These are phyloP conservation scores for Eupeodes latifasciatus DNA, from an alignment of 2,888 invertebrate species.

Conservation along the genomic window DNA sequence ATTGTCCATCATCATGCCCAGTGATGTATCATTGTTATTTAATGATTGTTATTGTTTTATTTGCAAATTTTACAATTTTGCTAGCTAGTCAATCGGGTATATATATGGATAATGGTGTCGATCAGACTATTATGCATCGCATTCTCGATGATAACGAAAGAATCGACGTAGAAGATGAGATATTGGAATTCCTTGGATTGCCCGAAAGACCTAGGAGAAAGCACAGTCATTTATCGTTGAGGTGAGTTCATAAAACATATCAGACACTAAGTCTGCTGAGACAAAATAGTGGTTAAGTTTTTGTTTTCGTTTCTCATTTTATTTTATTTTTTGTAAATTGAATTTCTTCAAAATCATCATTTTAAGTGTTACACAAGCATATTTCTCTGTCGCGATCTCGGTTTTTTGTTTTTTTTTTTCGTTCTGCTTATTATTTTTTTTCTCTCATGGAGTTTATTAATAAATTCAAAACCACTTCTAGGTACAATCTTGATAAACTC, in stretches of 20 bases:
- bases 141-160: conserved; percentile 90
- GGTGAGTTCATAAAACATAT: conserved; percentile 77
- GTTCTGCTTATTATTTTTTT: not conserved
- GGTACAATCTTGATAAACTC: conserved; percentile 73
- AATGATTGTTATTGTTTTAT: conserved; percentile 71
- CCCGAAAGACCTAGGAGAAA: conserved; percentile 90
- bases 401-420: conserved; percentile 55
- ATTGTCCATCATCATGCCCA: conserved; percentile 7
- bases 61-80: conserved; percentile 63
- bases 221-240: conserved; percentile 84
- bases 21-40: conserved; percentile 55
- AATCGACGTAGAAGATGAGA: conserved; percentile 93
- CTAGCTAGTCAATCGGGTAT: conserved; percentile 87
- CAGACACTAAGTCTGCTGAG: conserved; percentile 66
- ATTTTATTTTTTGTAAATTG: not conserved
- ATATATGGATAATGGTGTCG: conserved; percentile 94
- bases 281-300: conserved; percentile 39
- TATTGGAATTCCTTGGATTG: conserved; percentile 93
- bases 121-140: conserved; percentile 93
- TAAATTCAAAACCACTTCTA: conserved; percentile 75
- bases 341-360: not conserved
- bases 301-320: not conserved
- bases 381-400: conserved; percentile 46
- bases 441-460: conserved; percentile 70
- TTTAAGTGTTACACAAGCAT: conserved; percentile 55